Conservation (phyloP, 2,113 vertebrate species). For the Pseudorasbora parva region DNA sequence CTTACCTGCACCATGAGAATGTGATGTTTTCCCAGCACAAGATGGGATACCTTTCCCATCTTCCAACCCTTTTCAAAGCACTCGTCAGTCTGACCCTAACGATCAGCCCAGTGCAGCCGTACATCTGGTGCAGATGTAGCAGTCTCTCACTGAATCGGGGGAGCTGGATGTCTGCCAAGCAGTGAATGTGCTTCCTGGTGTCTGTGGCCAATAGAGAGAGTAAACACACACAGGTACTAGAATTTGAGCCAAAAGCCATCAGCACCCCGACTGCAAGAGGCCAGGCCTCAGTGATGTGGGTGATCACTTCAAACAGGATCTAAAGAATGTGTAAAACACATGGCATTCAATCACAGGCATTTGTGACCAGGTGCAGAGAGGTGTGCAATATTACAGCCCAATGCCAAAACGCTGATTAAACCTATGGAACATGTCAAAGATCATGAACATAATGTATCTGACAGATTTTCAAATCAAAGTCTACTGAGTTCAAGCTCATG, state of each 20-base stretch:
- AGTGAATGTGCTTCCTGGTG: conserved; percentile 41
- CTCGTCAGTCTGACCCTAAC: conserved; percentile 63
- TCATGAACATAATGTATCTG: conserved; percentile 61
- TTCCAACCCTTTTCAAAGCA: conserved; percentile 63
- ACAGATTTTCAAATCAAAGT: conserved; percentile 63
- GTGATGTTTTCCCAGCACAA: conserved; percentile 58
- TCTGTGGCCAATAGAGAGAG: conserved; percentile 33
- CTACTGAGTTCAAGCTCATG: conserved; percentile 45
- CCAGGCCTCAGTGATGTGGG: conserved; percentile 51
- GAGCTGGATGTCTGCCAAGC: conserved; percentile 57
- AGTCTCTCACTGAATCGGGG: conserved; percentile 34
- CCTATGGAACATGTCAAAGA: conserved; percentile 64
- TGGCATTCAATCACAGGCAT: conserved; percentile 46
- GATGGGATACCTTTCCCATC: no score
- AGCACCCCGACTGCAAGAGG: conserved; percentile 65
- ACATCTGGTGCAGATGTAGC: conserved; percentile 67
- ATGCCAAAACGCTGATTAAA: conserved; percentile 42
- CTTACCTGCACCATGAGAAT: conserved; percentile 57
- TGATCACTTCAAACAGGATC: conserved; percentile 60
- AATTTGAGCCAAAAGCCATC: conserved; percentile 54
- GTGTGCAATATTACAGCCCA: conserved; percentile 6
- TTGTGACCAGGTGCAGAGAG: conserved; percentile 37
- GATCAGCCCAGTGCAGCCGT: conserved; percentile 13
- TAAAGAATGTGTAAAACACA: conserved; percentile 46
- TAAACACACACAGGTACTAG: conserved; percentile 51